Evolutionary conservation across 1,140 invertebrate species (phyloP).

Genomic region (Sinonovacula constricta): DNA sequence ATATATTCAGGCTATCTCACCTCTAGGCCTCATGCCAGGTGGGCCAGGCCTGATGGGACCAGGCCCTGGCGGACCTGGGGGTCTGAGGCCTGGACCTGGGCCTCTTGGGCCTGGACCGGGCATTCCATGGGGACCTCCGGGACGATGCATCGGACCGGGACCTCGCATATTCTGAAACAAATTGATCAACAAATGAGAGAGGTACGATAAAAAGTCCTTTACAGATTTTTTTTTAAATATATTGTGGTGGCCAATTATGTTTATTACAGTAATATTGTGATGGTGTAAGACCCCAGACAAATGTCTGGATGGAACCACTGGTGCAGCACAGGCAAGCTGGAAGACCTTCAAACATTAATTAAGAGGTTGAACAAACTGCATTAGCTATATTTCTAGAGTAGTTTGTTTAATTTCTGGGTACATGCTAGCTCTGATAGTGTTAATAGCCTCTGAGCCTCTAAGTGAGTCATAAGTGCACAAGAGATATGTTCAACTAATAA

Average conservation of each 20-base stretch:
- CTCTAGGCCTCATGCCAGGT: constrained; percentile 41
- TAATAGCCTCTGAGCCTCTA: no score
- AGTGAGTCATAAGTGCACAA: no score
- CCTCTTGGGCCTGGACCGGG: constrained; percentile 46
- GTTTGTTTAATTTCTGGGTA: no score
- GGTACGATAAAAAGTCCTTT: not conserved
- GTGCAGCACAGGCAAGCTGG: not conserved
- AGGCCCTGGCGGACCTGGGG: constrained; percentile 41
- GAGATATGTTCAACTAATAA: no score
- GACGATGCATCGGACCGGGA: constrained; percentile 47
- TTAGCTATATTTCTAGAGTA: no score
- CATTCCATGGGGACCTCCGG: constrained; percentile 46
- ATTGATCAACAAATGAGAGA: not conserved
- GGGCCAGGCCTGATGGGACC: constrained; percentile 42
- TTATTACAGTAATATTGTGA: not conserved
- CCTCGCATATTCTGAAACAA: constrained; percentile 48
- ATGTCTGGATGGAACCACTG: not conserved
- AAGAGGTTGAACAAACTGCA: no score
- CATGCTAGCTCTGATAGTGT: no score
- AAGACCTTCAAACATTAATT: not conserved
- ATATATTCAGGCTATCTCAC: not conserved
- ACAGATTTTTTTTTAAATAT: not conserved
- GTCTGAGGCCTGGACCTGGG: constrained; percentile 44
- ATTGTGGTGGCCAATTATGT: not conserved
- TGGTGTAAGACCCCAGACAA: not conserved